These are phyloP conservation scores for Hemistola chrysoprasaria DNA, from an alignment of 2,888 invertebrate species.

Conservation along the genomic window DNA sequence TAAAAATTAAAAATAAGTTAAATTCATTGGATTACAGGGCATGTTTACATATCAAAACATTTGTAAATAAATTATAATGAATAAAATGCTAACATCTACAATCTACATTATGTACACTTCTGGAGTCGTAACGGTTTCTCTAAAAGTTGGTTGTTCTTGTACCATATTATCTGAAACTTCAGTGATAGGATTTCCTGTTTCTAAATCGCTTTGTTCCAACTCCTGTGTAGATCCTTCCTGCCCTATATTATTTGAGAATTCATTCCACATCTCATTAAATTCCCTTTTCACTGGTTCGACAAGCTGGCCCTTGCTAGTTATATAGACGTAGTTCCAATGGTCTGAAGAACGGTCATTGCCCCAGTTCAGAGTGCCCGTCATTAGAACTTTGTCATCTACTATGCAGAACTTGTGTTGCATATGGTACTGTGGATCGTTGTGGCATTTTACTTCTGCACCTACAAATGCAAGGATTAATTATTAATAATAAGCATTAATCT, in stretches of 20 bases:
- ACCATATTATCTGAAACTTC: conserved; percentile 13
- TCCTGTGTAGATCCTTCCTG: conserved; percentile 8
- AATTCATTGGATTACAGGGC: conserved; percentile 39
- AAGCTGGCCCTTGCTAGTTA: conserved; percentile 81
- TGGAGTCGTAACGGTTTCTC: conserved; percentile 45
- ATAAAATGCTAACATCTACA: conserved; percentile 19
- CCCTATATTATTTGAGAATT: conserved; percentile 33
- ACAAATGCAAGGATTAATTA: conserved; percentile 31
- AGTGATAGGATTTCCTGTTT: conserved; percentile 9
- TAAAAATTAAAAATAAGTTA: conserved; percentile 37
- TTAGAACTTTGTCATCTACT: conserved; percentile 83
- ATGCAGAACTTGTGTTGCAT: conserved; percentile 93
- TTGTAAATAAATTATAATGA: conserved; percentile 45
- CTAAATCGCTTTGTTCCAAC: conserved; percentile 22
- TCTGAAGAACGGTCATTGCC: conserved; percentile 86
- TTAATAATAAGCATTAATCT: too few relatives aligned
- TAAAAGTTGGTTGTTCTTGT: conserved; percentile 26
- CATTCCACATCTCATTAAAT: conserved; percentile 84
- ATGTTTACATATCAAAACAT: conserved; percentile 59
- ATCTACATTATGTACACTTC: conserved; percentile 43
- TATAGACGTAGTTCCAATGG: conserved; percentile 86
- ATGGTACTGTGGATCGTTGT: conserved; percentile 60
- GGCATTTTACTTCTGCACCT: conserved; percentile 83
- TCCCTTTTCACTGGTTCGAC: conserved; percentile 80
- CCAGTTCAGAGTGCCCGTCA: conserved; percentile 90